phyloP scores from a whole-genome alignment of 1,140 invertebrate species.

The Tetramorium simillimum region DNA sequence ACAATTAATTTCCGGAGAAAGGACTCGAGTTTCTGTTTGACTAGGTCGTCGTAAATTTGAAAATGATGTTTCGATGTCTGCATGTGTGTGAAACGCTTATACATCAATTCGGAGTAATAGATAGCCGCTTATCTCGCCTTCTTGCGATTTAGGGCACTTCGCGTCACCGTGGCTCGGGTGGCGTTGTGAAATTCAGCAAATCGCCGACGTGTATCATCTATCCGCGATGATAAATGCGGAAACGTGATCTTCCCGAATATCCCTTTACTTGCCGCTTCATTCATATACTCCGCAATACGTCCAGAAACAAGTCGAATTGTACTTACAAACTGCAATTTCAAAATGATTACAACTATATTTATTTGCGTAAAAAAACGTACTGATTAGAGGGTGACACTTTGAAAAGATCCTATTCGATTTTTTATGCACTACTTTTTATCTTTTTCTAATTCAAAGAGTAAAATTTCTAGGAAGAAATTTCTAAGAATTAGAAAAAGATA shows the following conservation, averaged over 20 bases:
- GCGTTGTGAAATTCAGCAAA: conserved; percentile 43
- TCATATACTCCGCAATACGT: not conserved
- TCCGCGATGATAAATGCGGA: conserved; percentile 12
- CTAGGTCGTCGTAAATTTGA: not conserved
- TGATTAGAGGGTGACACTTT: no score
- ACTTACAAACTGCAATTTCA: not conserved
- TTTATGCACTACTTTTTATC: no score
- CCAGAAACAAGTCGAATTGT: not conserved
- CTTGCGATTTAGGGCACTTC: conserved; percentile 12
- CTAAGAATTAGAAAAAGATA: no score
- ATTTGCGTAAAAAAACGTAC: not conserved
- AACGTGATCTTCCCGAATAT: conserved; percentile 11
- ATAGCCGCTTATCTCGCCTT: conserved; percentile 8
- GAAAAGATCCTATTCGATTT: no score
- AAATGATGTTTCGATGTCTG: not conserved
- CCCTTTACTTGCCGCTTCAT: not conserved
- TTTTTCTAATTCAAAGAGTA: no score
- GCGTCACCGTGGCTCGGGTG: not conserved
- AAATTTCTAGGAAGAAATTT: no score
- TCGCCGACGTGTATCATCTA: conserved; percentile 28
- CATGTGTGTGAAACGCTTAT: not conserved
- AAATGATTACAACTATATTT: not conserved
- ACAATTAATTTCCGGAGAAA: not conserved
- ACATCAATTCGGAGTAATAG: conserved; percentile 1
- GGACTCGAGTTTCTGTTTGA: not conserved